Evolutionary conservation across 2,888 invertebrate species (phyloP), one percentile per base, ranked within the genome.

Genomic region (Criorhina ranunculi): DNA sequence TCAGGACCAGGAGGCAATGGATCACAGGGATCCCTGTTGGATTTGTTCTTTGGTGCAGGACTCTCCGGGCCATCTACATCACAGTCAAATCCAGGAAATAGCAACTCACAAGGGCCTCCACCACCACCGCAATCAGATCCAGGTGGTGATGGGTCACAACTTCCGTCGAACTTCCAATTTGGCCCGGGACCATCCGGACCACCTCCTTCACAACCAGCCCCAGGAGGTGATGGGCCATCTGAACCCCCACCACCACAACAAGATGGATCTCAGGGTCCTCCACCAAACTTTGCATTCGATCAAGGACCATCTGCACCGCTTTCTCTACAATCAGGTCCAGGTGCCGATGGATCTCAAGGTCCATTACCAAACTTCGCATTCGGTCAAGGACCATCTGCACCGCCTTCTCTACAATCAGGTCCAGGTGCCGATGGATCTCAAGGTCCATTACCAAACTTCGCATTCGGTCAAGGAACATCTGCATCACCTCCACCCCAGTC

Each of bases 261-360:
- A 5, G 24, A 19, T 24, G 49, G 19, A 35, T 49, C 49, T 0
- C 64, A 64, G 17, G 37, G 2, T 1, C 19, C 17, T n/a, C 44
- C 60, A 15, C 46, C 62, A 42, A 29, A 37, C 12, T 40, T 67
- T 29, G 11, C 49, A 0, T 19, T 40, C n/a, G 44, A 5, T 5
- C 17, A 17, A 17, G 60, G 37, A 40, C 29, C 46, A 37, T 12
- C 60, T 11, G 60, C 9, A 9, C 17, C 59, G 55, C 49, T 51
- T 3, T 29, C 49, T 40, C 8, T 49, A 15, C 59, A 19, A 9
- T 42, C 67, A 53, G 53, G 42, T 8, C 15, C 70, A 64, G 66
- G n/a, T 19, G 44, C 0, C 15, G 60, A 33, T 31, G 19, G 40
- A 15, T 24, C 59, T 15, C 42, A 59, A 35, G 51, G 42, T 8